Percentiles rank a stretch among this genome's conserved stretches.
These are phyloP conservation scores for Drosophila mettleri DNA, from an alignment of 2,888 invertebrate species.

Conservation along the genomic window DNA sequence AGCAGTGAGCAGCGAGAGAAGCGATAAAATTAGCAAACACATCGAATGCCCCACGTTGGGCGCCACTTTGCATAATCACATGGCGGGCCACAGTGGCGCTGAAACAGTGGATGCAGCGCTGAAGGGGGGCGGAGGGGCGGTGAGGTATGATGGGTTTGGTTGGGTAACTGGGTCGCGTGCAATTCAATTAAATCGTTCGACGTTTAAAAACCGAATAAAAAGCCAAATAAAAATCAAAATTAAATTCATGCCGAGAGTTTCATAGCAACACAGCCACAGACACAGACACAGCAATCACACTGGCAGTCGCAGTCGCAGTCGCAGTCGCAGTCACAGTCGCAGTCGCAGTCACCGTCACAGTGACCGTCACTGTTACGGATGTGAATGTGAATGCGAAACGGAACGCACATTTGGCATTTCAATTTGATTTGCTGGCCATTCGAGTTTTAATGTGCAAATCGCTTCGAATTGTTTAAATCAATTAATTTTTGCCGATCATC, in stretches of 20 bases:
- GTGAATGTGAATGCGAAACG: conserved; percentile 13
- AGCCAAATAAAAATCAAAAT: conserved; percentile 76
- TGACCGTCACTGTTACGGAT: not conserved
- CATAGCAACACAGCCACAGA: conserved; percentile 22
- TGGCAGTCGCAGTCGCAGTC: not conserved
- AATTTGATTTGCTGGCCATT: conserved; percentile 70
- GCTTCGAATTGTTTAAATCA: conserved; percentile 76
- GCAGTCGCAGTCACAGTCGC: not conserved
- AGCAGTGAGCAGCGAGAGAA: not conserved
- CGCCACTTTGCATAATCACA: conserved; percentile 60
- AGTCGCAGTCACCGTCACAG: not conserved
- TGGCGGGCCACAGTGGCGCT: not conserved
- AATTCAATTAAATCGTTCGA: conserved; percentile 75
- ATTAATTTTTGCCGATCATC: conserved; percentile 68
- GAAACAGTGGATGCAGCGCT: too few species aligned
- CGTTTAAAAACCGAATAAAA: conserved; percentile 67
- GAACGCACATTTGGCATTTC: conserved; percentile 63
- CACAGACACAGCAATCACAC: not conserved
- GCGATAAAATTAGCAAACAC: conserved; percentile 54
- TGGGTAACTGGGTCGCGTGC: conserved; percentile 46
- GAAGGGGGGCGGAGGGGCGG: too few species aligned
- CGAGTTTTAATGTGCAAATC: conserved; percentile 73
- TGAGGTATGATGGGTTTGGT: not conserved
- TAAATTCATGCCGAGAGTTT: conserved; percentile 69
- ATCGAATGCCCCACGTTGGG: conserved; percentile 22